A percentile compares a stretch with the other conserved stretches of the same genome.
phyloP scores from a whole-genome alignment of 1,140 invertebrate genomes.

The Polypedilum vanderplanki region DNA sequence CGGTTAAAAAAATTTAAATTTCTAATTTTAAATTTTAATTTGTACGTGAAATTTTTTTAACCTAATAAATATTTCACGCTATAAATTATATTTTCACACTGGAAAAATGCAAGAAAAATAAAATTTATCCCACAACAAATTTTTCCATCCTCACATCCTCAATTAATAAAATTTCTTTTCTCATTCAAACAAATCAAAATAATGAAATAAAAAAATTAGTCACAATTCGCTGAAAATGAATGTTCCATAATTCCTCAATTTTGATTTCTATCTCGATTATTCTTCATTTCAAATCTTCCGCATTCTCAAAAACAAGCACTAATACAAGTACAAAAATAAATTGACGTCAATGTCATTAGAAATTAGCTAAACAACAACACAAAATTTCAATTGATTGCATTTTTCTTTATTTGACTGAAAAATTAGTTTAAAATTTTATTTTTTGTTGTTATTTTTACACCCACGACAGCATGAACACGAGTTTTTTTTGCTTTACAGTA shows the following conservation, averaged over 20 bases:
- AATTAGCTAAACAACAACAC: neutral
- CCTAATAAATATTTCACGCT: no score
- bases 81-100: no score
- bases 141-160: no score
- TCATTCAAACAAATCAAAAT: neutral
- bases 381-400: neutral
- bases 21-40: no score
- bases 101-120: no score
- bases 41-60: no score
- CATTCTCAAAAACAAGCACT: neutral
- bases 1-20: no score
- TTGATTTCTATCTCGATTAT: neutral
- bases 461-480: neutral
- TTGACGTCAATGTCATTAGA: conserved; percentile 11
- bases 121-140: no score
- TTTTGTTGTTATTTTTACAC: neutral
- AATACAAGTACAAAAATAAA: neutral
- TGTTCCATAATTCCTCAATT: conserved; percentile 5
- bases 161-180: no score
- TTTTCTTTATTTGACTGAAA: conserved; percentile 7
- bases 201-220: neutral
- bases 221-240: conserved; percentile 6
- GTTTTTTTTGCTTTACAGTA: neutral
- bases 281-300: neutral
- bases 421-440: neutral